These are phyloP conservation scores for Agelastica alni DNA, from an alignment of 2,888 invertebrate species.

Conservation along the genomic window DNA sequence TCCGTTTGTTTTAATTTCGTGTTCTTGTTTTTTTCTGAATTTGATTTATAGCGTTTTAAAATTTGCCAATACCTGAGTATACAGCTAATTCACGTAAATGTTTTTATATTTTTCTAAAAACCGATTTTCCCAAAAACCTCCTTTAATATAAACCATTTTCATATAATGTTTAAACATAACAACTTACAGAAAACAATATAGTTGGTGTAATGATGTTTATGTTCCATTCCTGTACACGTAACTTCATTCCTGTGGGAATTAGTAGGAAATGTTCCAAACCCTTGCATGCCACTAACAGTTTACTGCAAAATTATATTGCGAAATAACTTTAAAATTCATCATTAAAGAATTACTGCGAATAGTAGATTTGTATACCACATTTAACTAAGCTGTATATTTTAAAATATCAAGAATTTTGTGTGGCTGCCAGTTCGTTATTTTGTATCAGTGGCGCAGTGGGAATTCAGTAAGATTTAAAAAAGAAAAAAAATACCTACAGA, in stretches of 20 bases:
- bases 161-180: not conserved
- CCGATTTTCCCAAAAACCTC: not conserved
- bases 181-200: not conserved
- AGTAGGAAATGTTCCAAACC: slow-evolving; percentile 2
- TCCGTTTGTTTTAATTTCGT: no score
- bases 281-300: slow-evolving; percentile 6
- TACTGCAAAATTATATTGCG: slow-evolving; percentile 1
- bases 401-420: slow-evolving; percentile 7
- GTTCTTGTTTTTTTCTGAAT: no score
- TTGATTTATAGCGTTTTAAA: no score
- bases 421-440: slow-evolving; percentile 12
- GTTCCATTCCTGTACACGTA: not conserved
- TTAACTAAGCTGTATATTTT: slow-evolving; percentile 9
- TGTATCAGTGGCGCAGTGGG: no score
- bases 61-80: no score
- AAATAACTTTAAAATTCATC: not conserved
- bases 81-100: no score
- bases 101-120: no score
- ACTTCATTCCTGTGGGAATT: slow-evolving; percentile 1
- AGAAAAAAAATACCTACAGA: no score
- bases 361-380: slow-evolving; percentile 4
- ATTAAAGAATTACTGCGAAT: slow-evolving; percentile 9
- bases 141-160: not conserved
- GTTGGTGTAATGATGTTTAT: slow-evolving; percentile 2
- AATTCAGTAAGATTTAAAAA: no score